Evolutionary conservation across 2,888 invertebrate genomes (phyloP).

Genomic region (Tanaodytes sp.): DNA sequence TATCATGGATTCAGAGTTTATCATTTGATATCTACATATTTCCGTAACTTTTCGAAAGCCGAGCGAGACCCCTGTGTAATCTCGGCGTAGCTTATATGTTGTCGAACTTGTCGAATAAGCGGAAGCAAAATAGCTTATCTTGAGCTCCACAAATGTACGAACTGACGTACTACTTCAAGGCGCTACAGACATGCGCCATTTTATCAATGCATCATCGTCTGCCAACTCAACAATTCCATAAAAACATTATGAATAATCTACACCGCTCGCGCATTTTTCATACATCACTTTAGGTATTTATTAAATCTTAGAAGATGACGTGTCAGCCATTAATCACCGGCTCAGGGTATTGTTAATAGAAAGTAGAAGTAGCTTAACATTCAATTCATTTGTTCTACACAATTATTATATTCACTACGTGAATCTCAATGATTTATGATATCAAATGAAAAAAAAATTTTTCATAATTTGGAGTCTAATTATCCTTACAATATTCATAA

Average conservation of each 20-base stretch:
- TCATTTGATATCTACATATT: constrained; percentile 36
- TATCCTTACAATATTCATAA: no score
- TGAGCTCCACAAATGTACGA: constrained; percentile 29
- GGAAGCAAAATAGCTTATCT: constrained; percentile 41
- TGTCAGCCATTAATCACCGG: no score
- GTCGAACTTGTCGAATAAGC: constrained; percentile 33
- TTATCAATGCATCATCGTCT: constrained; percentile 15
- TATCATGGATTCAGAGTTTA: constrained; percentile 23
- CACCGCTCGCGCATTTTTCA: not conserved
- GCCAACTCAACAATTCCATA: constrained; percentile 7
- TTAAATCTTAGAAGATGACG: no score
- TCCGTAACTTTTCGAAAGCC: constrained; percentile 20
- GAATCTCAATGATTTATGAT: no score
- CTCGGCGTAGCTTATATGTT: constrained; percentile 24
- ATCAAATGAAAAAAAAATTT: no score
- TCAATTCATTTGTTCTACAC: no score
- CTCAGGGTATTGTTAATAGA: no score
- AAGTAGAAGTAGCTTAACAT: no score
- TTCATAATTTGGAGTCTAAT: no score
- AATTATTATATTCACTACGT: no score
- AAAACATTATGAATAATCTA: constrained; percentile 11
- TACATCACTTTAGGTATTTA: no score
- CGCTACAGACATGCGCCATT: constrained; percentile 20
- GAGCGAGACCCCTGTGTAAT: constrained; percentile 33
- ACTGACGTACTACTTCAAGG: constrained; percentile 21